A percentile compares a stretch with the other conserved stretches of the same genome.
These are phyloP conservation scores for Avahi laniger DNA, from an alignment of 2,797 vertebrate genomes.

Conservation along the genomic window DNA sequence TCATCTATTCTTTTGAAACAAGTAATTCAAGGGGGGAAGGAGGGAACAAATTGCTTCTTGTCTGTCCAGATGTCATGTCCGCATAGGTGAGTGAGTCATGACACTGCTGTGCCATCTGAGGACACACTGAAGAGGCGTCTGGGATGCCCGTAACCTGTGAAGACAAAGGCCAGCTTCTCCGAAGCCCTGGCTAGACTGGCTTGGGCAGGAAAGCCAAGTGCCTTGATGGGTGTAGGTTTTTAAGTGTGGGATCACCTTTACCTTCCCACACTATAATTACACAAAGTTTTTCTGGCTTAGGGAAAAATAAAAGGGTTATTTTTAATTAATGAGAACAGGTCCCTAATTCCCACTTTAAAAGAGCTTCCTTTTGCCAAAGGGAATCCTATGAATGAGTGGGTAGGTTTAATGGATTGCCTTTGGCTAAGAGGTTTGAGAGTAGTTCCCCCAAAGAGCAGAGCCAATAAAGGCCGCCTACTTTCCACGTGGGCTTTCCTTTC, in stretches of 20 bases:
- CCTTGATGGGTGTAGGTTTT: not conserved
- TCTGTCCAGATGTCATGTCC: conserved; percentile 53
- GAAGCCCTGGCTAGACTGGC: conserved; percentile 64
- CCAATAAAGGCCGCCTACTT: not conserved
- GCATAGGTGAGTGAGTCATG: conserved; percentile 52
- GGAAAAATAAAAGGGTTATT: conserved; percentile 61
- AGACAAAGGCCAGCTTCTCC: conserved; percentile 66
- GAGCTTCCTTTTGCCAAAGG: not conserved
- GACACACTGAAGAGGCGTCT: conserved; percentile 42
- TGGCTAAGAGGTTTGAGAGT: not conserved
- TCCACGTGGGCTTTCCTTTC: not conserved
- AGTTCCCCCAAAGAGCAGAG: not conserved
- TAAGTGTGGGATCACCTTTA: not conserved
- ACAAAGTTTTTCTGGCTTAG: conserved; percentile 60
- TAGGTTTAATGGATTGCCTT: not conserved
- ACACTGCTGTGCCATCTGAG: conserved; percentile 11
- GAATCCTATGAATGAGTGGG: not conserved
- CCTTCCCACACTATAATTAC: conserved; percentile 50
- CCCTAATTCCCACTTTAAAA: conserved; percentile 23
- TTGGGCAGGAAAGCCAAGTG: conserved; percentile 61
- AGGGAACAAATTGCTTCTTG: not conserved
- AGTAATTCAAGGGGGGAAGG: not conserved
- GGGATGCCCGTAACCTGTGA: conserved; percentile 56
- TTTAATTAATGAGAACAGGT: conserved; percentile 48
- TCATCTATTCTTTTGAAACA: conserved; percentile 59